Evolutionary conservation across 2,888 invertebrate species (phyloP), one percentile per base, ranked within the genome.

Genomic region (Andrena trimmerana): DNA sequence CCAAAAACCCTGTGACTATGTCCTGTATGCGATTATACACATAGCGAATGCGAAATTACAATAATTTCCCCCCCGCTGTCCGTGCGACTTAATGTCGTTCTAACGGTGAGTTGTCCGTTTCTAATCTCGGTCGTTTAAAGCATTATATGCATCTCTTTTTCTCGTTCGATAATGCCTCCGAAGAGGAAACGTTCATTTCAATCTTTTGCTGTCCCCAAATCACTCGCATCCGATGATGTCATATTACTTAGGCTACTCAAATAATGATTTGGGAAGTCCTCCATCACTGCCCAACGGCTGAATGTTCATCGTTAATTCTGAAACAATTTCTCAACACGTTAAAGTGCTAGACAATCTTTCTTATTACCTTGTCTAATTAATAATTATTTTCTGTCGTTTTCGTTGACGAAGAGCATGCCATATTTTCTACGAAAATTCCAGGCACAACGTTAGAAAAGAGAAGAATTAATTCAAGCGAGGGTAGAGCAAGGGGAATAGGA

Each of bases 51-150:
- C 27, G 48, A 54, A 65, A 78, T 81, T 77, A 81, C 63, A 62
- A 82, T 81, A 78, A 83, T 83, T 78, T 78, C 33, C 74, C 52
- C 27, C 16, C n/a, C 13, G 72, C 62, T 48, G 52, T 60, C 36
- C 60, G 81, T 52, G n/a, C 72, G 77, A 83, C 29, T 48, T 78
- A 74, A 83, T 74, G 82, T 54, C 83, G 70, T 75, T 74, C 71
- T 83, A 83, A 83, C 82, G 82, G 82, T 82, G 67, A 36, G 52
- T 50, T 77, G 69, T 78, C 67, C 83, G 69, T 63, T 78, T 71
- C 77, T 66, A 74, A 82, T 83, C 57, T 57, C 42, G 42, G 20
- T 54, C 65, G 59, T 52, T 31, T 76, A 50, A 31, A 36, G 31
- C 62, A 50, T 54, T 72, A 76, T 33, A 42, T 54, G 50, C 29